Base-by-base conservation (phyloP, 2,888 invertebrate species). In the Hartigia nigra region DNA sequence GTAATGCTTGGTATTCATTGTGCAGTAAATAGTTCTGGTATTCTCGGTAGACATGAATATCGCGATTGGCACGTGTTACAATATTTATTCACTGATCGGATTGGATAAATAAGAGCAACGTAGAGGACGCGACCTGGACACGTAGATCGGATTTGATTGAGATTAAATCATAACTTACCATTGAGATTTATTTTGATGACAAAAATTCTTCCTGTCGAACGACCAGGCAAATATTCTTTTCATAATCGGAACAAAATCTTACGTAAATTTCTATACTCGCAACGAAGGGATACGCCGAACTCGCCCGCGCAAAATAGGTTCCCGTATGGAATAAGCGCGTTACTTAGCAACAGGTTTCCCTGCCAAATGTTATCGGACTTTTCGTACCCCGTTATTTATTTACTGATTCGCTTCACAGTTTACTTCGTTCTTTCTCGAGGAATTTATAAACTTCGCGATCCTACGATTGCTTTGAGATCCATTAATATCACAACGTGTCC, bases 381-480 rank as follows among this genome's bases (percentile, higher is more conserved):
- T 55, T 55, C 23, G 2, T 23, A 23, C 0, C 23, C 23, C 72
- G 12, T 31, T 72, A 34, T 75, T 35, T 37, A 31, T 36, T 75
- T 75, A 75, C 36, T 23, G n/a, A 31, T 31, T 36, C 36, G 34
- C 12, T 36, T 34, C 75, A 4, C 36, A 1, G 12, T 35, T 35
- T 75, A 11, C 34, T 23, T 32, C 14, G 4, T 31, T 32, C 34
- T 34, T 75, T 75, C 75, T 32, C 23, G 31, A 72, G 72, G 14
- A 31, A 72, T 69, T 35, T 1, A 34, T 69, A 36, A 23, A 36
- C 36, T 81, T 79, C 78, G 81, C 84, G 84, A 84, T 83, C 80
- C 83, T 87, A 85, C 85, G 82, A 85, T 87, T 88, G 87, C 86
- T 87, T 87, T 87, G 88, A 88, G 88, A 88, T 88, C 87, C 86